Evolutionary conservation across 1,140 invertebrate genomes (phyloP), one percentile per base, ranked within the genome.

Genomic region (Tachypleus tridentatus): DNA sequence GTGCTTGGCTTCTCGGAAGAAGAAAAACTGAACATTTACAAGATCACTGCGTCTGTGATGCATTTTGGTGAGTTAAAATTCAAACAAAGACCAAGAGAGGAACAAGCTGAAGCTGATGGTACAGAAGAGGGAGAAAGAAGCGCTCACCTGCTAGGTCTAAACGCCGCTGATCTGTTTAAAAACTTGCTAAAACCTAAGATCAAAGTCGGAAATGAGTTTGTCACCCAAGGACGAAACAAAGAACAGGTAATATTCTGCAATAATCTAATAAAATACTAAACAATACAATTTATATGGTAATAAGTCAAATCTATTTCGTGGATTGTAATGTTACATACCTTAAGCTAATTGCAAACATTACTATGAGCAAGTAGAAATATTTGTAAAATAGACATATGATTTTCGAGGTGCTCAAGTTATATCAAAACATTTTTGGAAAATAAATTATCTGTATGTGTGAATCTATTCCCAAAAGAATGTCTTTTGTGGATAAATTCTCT

Each of bases 31-130:
- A 77, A 82, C 62, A 77, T 84, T 72, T 86, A 84, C 76, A 81
- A 80, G 66, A 78, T 82, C 64, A 84, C 84, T 62, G 78, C 80
- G n/a, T 76, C 80, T 67, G 82, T 84, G 67, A 80, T 85, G 76
- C 83, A 85, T 72, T 80, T 86, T 71, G 80, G 81, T 70, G 77
- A 78, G 69, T 75, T 85, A 79, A 85, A 83, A 73, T 85, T 85
- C 78, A 85, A 85, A 70, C 83, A 85, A 76, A 70, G 73, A 63
- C 81, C 82, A 49, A 77, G 83, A 71, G 84, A 83, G 72, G 84
- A 85, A 72, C 83, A 85, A 73, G 84, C 84, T 63, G 84, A 86
- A 72, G 74, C 82, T 56, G 84, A 85, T 73, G 84, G 81, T 51
- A 82, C 80, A 59, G 80, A 77, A 66, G 84, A 83, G 72, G 82